Evolutionary conservation across 2,113 vertebrate genomes (phyloP), one percentile per base, ranked within the genome.

Genomic region (Formicarius rufipectus): DNA sequence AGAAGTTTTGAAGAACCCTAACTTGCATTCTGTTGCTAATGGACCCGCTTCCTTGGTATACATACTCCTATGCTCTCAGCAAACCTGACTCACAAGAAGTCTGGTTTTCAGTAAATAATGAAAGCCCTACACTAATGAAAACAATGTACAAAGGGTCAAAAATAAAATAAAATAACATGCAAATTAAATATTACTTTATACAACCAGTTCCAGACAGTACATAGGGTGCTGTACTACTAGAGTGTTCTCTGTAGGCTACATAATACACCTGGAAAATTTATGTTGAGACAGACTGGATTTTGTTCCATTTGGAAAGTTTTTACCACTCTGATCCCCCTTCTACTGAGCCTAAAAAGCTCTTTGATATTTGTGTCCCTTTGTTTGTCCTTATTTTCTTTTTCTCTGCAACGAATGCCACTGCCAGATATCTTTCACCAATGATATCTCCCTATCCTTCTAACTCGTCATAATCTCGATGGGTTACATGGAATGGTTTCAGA

Each of bases 111-210:
- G 47, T 63, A 95, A 76, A 35, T 67, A 89, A 62, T 15, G 81
- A 82, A 95, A 95, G 73, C 82, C 44, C 67, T 35, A 30, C 55
- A 52, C 58, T 59, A 53, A 49, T 84, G 55, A 80, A 96, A 97
- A 93, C 90, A 89, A 83, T 50, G 15, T 50, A 88, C 68, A 71
- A 91, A 85, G 69, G 55, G 76, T 92, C 92, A 95, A 94, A 95
- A 94, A 18, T 30, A 13, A 58, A 52, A 52, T 40, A 33, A 81
- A 96, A 84, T 58, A 75, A 88, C 67, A 86, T 60, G 31, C 31
- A 95, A 95, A 94, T 90, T 25, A 73, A 50, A 18, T 28, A 56
- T 53, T 92, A 62, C 37, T 89, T 92, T 62, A 44, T 22, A 66
- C 14, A 56, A 2, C 15, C 11, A 33, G 45, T 71, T 93, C 31